These are phyloP conservation scores for Prunella himalayana DNA, from an alignment of 2,113 vertebrate species.

Conservation along the genomic window DNA sequence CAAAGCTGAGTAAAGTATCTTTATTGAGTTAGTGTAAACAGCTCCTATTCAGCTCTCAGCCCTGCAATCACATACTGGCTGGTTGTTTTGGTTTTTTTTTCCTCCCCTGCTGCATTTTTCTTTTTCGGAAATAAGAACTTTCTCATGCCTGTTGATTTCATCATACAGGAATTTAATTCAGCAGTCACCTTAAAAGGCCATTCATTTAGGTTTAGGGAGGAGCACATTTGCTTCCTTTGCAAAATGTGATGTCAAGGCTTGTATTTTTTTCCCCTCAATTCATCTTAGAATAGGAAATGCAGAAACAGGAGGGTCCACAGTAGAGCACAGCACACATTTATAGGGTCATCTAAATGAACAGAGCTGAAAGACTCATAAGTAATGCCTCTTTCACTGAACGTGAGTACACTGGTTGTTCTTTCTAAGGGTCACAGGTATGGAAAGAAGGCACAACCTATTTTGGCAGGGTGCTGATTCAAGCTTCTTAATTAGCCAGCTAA, in stretches of 20 bases:
- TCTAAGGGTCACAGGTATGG: neutral
- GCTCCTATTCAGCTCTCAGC: neutral
- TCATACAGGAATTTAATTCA: conserved; percentile 61
- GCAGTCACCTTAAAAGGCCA: conserved; percentile 58
- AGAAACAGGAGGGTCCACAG: neutral
- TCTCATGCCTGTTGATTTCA: conserved; percentile 33
- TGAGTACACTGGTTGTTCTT: neutral
- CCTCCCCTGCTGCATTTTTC: neutral
- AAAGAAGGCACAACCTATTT: neutral
- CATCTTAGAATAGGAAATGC: neutral
- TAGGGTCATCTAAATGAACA: neutral
- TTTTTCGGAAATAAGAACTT: conserved; percentile 16
- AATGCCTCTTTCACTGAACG: neutral
- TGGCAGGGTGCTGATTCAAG: neutral
- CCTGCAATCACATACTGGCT: neutral
- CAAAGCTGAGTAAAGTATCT: conserved; percentile 19
- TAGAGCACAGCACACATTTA: neutral
- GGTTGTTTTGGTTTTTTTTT: neutral
- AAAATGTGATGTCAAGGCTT: conserved; percentile 19
- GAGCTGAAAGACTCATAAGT: neutral
- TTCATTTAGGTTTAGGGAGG: conserved; percentile 45
- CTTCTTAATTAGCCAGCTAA: conserved; percentile 9
- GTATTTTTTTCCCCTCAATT: neutral
- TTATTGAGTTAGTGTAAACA: conserved; percentile 35
- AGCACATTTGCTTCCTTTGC: conserved; percentile 30